Conservation (phyloP, 2,797 vertebrate species). For the Sebastes steindachneri region DNA sequence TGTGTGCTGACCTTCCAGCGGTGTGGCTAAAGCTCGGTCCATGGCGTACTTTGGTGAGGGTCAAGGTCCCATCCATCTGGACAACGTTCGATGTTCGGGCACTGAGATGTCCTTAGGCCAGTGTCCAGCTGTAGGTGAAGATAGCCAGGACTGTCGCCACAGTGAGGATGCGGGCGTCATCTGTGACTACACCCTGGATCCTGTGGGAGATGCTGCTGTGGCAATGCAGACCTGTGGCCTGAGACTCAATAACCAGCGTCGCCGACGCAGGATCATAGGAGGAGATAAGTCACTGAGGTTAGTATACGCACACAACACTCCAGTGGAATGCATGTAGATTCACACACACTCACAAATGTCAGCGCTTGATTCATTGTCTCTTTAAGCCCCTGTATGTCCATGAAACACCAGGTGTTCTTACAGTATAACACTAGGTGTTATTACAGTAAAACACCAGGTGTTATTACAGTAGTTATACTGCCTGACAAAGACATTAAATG, state of each 20-base stretch:
- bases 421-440: no score
- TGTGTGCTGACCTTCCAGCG: conserved; percentile 74
- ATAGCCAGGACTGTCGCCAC: conserved; percentile 84
- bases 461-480: background rate
- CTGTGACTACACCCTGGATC: conserved; percentile 85
- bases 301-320: background rate
- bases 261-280: conserved; percentile 88
- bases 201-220: conserved; percentile 54
- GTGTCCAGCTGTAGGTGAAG: conserved; percentile 75
- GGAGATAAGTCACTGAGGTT: conserved; percentile 89
- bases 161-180: conserved; percentile 89
- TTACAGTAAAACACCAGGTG: no score
- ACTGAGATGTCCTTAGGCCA: conserved; percentile 79
- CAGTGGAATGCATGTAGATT: background rate
- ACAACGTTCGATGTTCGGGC: conserved; percentile 85
- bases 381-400: background rate
- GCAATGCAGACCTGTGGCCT: conserved; percentile 69
- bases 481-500: background rate
- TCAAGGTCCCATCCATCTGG: conserved; percentile 85
- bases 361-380: background rate
- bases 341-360: background rate
- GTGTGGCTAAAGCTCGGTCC: conserved; percentile 85
- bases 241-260: conserved; percentile 74
- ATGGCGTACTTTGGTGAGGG: conserved; percentile 90
- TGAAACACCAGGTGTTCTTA: no score